Percentiles rank a stretch among this genome's conserved stretches.
Conservation (phyloP, 2,113 vertebrate species). For the Pteronura brasiliensis region DNA sequence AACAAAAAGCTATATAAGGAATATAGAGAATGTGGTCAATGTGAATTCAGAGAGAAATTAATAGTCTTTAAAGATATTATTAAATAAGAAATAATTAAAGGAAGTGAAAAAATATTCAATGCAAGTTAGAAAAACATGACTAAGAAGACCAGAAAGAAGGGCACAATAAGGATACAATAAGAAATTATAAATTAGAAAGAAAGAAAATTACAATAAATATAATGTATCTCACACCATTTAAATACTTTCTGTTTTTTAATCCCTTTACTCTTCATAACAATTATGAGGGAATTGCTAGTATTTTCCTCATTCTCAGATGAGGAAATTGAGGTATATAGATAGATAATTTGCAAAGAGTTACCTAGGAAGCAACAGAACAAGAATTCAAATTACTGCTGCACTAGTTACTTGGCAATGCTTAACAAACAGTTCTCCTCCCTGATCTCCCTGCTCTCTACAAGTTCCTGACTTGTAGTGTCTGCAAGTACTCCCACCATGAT, state of each 20-base stretch:
- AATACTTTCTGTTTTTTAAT: neutral
- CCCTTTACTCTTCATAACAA: neutral
- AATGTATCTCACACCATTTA: neutral
- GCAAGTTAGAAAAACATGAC: neutral
- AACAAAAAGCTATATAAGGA: neutral
- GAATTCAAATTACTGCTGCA: neutral
- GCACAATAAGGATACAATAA: neutral
- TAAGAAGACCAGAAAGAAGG: neutral
- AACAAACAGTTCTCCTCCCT: neutral
- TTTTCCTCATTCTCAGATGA: neutral
- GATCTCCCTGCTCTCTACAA: neutral
- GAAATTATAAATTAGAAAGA: neutral
- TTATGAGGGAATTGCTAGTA: neutral
- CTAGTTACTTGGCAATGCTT: neutral
- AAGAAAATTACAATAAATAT: neutral
- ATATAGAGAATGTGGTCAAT: neutral
- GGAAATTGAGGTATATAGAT: neutral
- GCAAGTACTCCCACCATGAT: neutral
- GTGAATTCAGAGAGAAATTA: neutral
- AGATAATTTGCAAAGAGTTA: neutral
- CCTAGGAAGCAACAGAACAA: neutral
- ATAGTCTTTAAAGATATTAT: neutral
- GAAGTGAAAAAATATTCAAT: neutral
- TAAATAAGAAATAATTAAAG: constrained; percentile 6
- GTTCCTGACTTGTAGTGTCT: neutral